Evolutionary conservation across 1,140 invertebrate genomes (phyloP), one percentile per base, ranked within the genome.

Genomic region (Lepidotrigona ventralis): DNA sequence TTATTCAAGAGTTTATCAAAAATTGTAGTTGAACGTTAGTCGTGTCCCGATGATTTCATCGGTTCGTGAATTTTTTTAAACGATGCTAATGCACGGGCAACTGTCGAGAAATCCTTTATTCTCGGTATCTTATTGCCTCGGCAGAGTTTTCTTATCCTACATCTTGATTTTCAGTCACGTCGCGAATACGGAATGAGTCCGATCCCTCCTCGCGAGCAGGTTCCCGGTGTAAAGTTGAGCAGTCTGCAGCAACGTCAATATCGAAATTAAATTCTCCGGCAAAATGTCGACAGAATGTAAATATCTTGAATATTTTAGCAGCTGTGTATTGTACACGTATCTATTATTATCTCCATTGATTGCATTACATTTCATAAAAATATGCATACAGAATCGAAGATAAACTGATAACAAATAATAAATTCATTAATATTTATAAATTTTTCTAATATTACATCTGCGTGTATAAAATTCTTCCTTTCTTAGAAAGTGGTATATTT

Each of bases 101-200:
- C 53, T 51, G 46, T 15, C 63, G n/a, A n/a, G 73, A 58, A 51
- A 76, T 76, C 60, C 54, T 77, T 11, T 82, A 58, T 76, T 82
- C 71, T 81, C 17, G 12, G 21, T 39, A 56, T 81, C 73, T 51
- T 29, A 21, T 33, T 53, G 69, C 26, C 39, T 46, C 39, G 39
- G 29, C 2, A 11, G 56, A 60, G 56, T 75, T 82, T 82, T 68
- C 73, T 82, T 66, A 82, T 75, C 80, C 80, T n/a, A 2, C 64
- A 69, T 82, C 66, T 23, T 76, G 64, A 69, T 82, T 76, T 77
- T 82, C 64, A 82, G 80, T 82, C 80, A 82, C 80, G 78, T 80
- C 39, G 39, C 39, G 78, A 80, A 72, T 69, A 80, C 21, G 64
- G 29, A 77, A 82, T 39, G 53, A n/a, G 39, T 76, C 64, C 64